phyloP scores from a whole-genome alignment of 2,113 vertebrate genomes.

The Labeo catla region DNA sequence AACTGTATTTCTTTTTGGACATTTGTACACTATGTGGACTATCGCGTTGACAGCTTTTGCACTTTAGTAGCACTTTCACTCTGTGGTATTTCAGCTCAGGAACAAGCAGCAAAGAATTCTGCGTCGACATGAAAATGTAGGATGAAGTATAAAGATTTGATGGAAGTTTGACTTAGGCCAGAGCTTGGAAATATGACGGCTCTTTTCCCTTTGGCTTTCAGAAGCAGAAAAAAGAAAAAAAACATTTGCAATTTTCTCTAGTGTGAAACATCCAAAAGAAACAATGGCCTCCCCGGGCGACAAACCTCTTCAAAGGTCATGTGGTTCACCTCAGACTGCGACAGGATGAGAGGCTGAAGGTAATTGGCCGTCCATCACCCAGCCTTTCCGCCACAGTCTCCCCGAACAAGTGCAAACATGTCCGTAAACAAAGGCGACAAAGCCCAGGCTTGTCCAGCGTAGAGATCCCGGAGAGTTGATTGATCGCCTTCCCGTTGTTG shows the following conservation, averaged over 20 bases:
- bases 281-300: conserved; percentile 1
- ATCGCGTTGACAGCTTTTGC: background rate
- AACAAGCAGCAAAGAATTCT: conserved; percentile 26
- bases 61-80: conserved; percentile 5
- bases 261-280: conserved; percentile 20
- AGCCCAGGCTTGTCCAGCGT: conserved; percentile 11
- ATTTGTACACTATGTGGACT: background rate
- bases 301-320: conserved; percentile 45
- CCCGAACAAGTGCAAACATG: conserved; percentile 42
- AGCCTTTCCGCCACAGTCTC: conserved; percentile 20
- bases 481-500: conserved; percentile 25
- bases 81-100: background rate
- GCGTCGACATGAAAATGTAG: background rate
- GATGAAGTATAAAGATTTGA: conserved; percentile 15
- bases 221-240: background rate
- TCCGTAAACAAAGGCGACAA: conserved; percentile 38
- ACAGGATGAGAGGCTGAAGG: conserved; percentile 37
- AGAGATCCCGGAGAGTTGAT: conserved; percentile 33
- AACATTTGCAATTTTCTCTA: conserved; percentile 28
- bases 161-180: background rate
- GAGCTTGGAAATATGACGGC: background rate
- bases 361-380: conserved; percentile 44
- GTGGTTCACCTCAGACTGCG: conserved; percentile 36
- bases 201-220: background rate
- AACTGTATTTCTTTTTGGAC: too few relatives aligned